Percentiles rank a stretch among this genome's conserved stretches.
phyloP scores from a whole-genome alignment of 2,113 vertebrate species.

The Paramormyrops kingsleyae region DNA sequence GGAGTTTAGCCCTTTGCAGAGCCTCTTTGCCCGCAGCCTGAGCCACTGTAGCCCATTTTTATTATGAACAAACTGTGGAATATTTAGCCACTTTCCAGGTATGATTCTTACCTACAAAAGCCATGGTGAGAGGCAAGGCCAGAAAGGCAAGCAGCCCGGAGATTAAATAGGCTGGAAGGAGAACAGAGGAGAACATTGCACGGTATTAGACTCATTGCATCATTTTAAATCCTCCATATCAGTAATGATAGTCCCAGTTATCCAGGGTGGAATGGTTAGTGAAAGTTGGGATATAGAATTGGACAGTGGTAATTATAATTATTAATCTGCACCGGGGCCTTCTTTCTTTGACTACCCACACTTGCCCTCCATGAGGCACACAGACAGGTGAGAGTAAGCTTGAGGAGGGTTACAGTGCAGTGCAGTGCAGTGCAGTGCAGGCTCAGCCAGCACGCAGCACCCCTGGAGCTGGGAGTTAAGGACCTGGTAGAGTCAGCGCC shows the following conservation, averaged over 20 bases:
- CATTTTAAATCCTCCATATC: not conserved
- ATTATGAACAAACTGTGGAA: not conserved
- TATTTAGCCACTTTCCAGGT: not conserved
- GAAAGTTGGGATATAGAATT: not conserved
- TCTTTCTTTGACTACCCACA: too few relatives aligned
- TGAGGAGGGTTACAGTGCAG: too few relatives aligned
- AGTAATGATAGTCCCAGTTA: not conserved
- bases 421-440: too few relatives aligned
- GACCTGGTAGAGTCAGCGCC: too few relatives aligned
- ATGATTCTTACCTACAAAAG: slow-evolving; percentile 54
- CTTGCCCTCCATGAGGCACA: too few relatives aligned
- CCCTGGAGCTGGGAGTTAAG: too few relatives aligned
- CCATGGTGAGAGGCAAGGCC: slow-evolving; percentile 51
- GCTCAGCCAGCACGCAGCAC: too few relatives aligned
- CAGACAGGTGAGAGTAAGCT: too few relatives aligned
- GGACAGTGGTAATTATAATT: not conserved
- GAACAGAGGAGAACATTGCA: slow-evolving; percentile 11
- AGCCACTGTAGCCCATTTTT: not conserved
- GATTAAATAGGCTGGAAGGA: slow-evolving; percentile 47
- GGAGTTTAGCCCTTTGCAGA: not conserved
- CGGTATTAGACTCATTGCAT: too few relatives aligned
- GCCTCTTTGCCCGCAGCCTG: not conserved
- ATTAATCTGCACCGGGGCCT: too few relatives aligned
- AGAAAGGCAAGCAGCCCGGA: slow-evolving; percentile 48
- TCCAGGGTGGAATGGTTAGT: not conserved